Evolutionary conservation across 2,797 vertebrate genomes (phyloP), one percentile per base, ranked within the genome.

Genomic region (Leptodactylus fallax): DNA sequence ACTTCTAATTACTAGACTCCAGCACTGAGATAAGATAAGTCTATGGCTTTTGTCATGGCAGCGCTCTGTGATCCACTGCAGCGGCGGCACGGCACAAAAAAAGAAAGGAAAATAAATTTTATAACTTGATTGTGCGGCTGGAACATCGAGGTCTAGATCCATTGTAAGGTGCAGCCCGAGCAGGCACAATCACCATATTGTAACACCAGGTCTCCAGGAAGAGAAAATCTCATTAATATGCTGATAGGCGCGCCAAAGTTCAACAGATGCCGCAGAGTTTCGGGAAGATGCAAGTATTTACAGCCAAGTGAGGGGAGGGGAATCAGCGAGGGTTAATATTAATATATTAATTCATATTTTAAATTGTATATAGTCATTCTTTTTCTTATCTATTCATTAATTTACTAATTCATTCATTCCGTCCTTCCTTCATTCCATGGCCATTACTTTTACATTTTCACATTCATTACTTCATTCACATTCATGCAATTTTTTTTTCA

Each of bases 21-120:
- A 56, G 84, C 17, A 56, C 58, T 19, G 17, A 74, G 65, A 81
- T 81, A 81, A 87, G 47, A 51, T 47, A n/a, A 45, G 14, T 55
- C 11, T 0, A 13, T 2, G 12, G 12, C 51, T 79, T 71, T 6
- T 60, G 47, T 25, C n/a, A 80, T 69, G 58, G 25, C 25, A 51
- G 25, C 49, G 53, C 5, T 25, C 79, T 80, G 47, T 51, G 27
- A 61, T 47, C 17, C n/a, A 36, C 25, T 14, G 19, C 6, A 67
- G 63, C 61, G 9, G n/a, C 13, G 0, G 51, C n/a, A n/a, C 76
- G 16, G 76, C 53, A 9, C 1, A 56, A 27, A n/a, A 10, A 16
- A 7, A n/a, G n/a, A 25, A n/a, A 69, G 25, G 12, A 10, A 74
- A 49, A 27, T 10, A 56, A 25, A 23, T 67, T 25, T 25, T 21